Evolutionary conservation across 1,140 invertebrate genomes (phyloP).

Genomic region (Probaryconus sp.): DNA sequence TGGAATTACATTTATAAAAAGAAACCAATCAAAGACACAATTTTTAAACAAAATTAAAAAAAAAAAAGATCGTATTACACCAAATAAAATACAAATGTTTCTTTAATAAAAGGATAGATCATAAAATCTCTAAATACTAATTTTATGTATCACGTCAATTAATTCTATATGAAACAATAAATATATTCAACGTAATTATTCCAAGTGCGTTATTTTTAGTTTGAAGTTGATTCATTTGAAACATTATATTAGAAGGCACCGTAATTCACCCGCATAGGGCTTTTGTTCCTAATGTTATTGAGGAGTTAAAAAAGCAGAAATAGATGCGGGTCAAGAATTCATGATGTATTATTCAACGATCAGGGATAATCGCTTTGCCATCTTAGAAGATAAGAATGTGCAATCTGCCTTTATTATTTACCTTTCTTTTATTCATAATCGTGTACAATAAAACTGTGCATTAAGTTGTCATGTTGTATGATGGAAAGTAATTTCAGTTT

Average conservation of each 20-base stretch:
- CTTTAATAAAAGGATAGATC: no score
- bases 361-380: conserved; percentile 31
- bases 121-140: no score
- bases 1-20: no score
- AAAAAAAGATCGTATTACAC: no score
- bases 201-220: conserved; percentile 3
- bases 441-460: conserved; percentile 29
- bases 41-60: no score
- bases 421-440: conserved; percentile 33
- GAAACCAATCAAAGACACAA: no score
- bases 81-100: no score
- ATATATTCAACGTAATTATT: background rate
- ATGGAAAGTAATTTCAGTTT: conserved; percentile 28
- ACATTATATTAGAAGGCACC: conserved; percentile 27
- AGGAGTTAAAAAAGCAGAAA: conserved; percentile 36
- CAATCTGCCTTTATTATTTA: conserved; percentile 36
- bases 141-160: no score
- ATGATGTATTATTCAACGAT: conserved; percentile 47
- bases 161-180: no score
- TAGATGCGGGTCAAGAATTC: conserved; percentile 61
- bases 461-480: conserved; percentile 40
- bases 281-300: conserved; percentile 53
- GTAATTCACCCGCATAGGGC: conserved; percentile 57
- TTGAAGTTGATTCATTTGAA: conserved; percentile 43
- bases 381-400: conserved; percentile 44